phyloP scores from a whole-genome alignment of 2,113 vertebrate species.

The Recurvirostra avosetta region DNA sequence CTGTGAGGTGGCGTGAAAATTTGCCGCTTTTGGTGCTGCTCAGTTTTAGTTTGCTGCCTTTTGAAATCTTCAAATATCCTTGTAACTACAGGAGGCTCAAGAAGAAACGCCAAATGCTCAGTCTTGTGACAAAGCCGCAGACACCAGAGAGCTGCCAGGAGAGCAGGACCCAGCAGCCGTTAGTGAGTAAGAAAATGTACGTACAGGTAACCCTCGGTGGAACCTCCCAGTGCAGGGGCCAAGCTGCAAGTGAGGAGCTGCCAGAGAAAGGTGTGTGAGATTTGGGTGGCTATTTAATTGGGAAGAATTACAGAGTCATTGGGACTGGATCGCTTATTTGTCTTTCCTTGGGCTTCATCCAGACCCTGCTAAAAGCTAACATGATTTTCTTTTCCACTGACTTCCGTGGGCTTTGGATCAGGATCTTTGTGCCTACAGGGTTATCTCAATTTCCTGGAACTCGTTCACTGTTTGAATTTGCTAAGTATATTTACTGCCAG shows the following conservation, averaged over 20 bases:
- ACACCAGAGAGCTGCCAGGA: not conserved
- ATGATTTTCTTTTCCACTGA: constrained; percentile 6
- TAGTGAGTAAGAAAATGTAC: not conserved
- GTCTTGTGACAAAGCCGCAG: not conserved
- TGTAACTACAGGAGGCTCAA: not conserved
- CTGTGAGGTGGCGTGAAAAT: not conserved
- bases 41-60: not conserved
- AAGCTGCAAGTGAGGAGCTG: not conserved
- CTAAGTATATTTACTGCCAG: constrained; percentile 38
- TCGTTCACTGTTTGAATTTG: constrained; percentile 25
- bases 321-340: not conserved
- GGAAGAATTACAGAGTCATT: not conserved
- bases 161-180: not conserved
- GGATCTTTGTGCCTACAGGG: constrained; percentile 20
- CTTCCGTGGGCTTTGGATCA: constrained; percentile 12
- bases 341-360: not conserved
- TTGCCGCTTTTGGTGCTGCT: not conserved
- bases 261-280: not conserved
- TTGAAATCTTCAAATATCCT: not conserved
- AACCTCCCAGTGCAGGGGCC: not conserved
- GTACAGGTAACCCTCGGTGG: not conserved
- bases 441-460: constrained; percentile 62
- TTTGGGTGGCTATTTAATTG: not conserved
- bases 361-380: not conserved
- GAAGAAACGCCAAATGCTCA: not conserved